Percentiles rank a stretch among this genome's conserved stretches.
Evolutionary conservation across 2,797 vertebrate species (phyloP).

Genomic region (Aeoliscus strigatus): DNA sequence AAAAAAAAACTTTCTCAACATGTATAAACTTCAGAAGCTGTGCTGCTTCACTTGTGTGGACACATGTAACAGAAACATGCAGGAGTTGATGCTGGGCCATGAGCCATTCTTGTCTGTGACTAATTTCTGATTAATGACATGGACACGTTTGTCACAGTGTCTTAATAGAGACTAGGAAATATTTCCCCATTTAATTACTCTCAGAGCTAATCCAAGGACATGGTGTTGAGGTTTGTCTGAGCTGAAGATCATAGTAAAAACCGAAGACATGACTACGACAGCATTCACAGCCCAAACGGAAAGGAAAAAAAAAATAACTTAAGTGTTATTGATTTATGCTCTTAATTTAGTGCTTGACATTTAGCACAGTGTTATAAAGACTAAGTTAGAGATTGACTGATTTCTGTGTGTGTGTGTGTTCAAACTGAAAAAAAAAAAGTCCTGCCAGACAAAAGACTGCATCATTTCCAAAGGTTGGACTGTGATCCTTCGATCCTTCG

Average conservation of each 20-base stretch:
- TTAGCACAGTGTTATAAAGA: not conserved
- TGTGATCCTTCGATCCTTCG: constrained; percentile 1
- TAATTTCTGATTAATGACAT: constrained; percentile 36
- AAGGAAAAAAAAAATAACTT: not conserved
- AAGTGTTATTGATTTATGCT: not conserved
- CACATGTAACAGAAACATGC: not conserved
- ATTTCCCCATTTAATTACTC: constrained; percentile 41
- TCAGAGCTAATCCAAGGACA: constrained; percentile 34
- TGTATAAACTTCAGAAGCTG: too few species aligned
- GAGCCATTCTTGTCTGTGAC: constrained; percentile 26
- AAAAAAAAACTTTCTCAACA: too few species aligned
- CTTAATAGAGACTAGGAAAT: constrained; percentile 32
- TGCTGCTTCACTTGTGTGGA: too few species aligned
- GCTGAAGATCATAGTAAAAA: constrained; percentile 2
- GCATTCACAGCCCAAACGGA: not conserved
- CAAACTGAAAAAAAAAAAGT: constrained; percentile 1
- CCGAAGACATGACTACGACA: constrained; percentile 7
- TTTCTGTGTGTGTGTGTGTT: not conserved
- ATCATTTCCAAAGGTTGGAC: constrained; percentile 10
- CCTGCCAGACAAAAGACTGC: constrained; percentile 1
- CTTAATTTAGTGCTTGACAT: constrained; percentile 5
- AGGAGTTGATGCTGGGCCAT: constrained; percentile 4
- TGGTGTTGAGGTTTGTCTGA: constrained; percentile 4
- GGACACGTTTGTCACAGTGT: constrained; percentile 34
- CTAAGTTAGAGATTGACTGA: too few species aligned